phyloP scores from a whole-genome alignment of 2,888 invertebrate species.

The Tholera decimalis region DNA sequence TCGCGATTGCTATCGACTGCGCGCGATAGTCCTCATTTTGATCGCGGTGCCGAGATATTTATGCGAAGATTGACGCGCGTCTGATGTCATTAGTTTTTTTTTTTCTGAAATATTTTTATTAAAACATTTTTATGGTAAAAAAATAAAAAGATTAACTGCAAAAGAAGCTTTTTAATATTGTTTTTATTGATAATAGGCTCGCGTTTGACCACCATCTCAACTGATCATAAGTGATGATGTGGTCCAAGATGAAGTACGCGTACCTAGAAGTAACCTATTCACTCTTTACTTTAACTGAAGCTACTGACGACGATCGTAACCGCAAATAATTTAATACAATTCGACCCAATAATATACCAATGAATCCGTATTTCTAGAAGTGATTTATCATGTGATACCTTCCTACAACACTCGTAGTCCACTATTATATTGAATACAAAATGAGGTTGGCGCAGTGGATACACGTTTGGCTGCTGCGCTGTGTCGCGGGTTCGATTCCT shows the following conservation, averaged over 20 bases:
- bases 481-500: too few species aligned
- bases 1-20: slow-evolving; percentile 66
- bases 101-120: slow-evolving; percentile 24
- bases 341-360: slow-evolving; percentile 1
- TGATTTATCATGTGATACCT: not conserved
- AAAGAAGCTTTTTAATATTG: too few species aligned
- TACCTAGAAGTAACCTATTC: too few species aligned
- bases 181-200: too few species aligned
- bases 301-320: slow-evolving; percentile 16
- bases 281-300: not conserved
- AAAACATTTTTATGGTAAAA: not conserved
- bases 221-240: too few species aligned
- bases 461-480: too few species aligned
- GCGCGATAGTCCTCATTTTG: slow-evolving; percentile 57
- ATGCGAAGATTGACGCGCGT: slow-evolving; percentile 57
- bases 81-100: slow-evolving; percentile 62
- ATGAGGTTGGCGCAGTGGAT: too few species aligned
- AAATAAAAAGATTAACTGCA: not conserved
- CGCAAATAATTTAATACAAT: slow-evolving; percentile 39
- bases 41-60: slow-evolving; percentile 64
- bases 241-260: too few species aligned
- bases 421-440: too few species aligned
- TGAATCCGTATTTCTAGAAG: slow-evolving; percentile 35
- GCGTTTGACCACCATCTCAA: too few species aligned
- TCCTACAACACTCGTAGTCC: not conserved